Conservation (phyloP, 2,797 vertebrate genomes). For the Selene dorsalis region DNA sequence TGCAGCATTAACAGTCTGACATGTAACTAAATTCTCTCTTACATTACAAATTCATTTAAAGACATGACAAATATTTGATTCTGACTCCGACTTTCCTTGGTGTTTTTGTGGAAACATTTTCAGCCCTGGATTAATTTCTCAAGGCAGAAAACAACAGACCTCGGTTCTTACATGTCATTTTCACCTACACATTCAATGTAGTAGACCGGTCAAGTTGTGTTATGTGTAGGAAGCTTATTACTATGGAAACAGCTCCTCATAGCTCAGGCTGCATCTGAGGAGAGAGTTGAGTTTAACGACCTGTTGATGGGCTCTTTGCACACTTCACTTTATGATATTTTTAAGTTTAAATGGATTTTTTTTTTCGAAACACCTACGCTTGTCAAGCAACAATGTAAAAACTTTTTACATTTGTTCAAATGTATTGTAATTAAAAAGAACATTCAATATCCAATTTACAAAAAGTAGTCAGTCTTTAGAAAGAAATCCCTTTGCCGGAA, state of each 20-base stretch:
- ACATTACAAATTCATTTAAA: neutral
- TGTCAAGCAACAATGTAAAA: too few relatives aligned
- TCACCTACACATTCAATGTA: constrained; percentile 16
- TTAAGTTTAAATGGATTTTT: neutral
- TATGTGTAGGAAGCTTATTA: constrained; percentile 43
- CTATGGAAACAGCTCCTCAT: constrained; percentile 64
- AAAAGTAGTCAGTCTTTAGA: too few relatives aligned
- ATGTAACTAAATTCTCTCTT: neutral
- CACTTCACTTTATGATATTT: neutral
- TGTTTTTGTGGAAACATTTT: neutral
- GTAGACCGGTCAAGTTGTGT: constrained; percentile 16
- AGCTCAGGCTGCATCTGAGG: constrained; percentile 19
- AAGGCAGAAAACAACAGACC: neutral
- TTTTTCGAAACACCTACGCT: neutral
- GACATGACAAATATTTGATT: neutral
- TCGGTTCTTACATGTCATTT: constrained; percentile 6
- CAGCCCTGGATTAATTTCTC: neutral
- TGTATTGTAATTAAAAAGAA: too few relatives aligned
- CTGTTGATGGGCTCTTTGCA: constrained; percentile 14
- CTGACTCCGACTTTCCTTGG: neutral
- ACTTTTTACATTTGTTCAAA: too few relatives aligned
- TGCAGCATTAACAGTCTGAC: neutral
- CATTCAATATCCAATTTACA: too few relatives aligned
- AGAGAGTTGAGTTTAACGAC: constrained; percentile 23
- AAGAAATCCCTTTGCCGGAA: neutral